Percentiles rank a stretch among this genome's conserved stretches.
Evolutionary conservation across 2,113 vertebrate genomes (phyloP).

Genomic region (Micronycteris hirsuta): DNA sequence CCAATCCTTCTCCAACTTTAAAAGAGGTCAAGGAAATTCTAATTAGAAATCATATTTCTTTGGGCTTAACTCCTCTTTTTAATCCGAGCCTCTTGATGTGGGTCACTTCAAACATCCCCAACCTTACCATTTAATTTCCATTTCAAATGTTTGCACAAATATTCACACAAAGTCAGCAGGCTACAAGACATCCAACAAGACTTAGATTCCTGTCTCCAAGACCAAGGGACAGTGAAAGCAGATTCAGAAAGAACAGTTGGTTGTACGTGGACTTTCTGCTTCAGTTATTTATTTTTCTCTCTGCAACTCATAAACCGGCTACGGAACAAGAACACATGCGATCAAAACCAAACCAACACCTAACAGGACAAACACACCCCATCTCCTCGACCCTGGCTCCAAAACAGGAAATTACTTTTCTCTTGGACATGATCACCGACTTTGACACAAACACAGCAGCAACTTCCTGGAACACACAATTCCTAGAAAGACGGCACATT

Average conservation of each 20-base stretch:
- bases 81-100: not conserved
- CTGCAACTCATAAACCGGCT: not conserved
- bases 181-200: not conserved
- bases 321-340: not conserved
- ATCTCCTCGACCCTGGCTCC: not conserved
- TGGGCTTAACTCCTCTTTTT: not conserved
- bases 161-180: not conserved
- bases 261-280: not conserved
- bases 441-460: not conserved
- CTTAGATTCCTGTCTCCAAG: not conserved
- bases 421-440: not conserved
- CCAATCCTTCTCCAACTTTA: not conserved
- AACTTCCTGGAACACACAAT: not conserved
- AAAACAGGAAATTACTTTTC: not conserved
- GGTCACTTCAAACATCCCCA: not conserved
- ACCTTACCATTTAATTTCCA: constrained; percentile 30
- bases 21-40: constrained; percentile 26
- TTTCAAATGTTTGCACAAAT: constrained; percentile 1
- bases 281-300: not conserved
- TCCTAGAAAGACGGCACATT: not conserved
- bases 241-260: not conserved
- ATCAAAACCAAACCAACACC: not conserved
- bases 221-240: not conserved
- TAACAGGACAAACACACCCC: not conserved
- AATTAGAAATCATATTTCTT: constrained; percentile 8